phyloP scores from a whole-genome alignment of 2,888 invertebrate genomes.

The Drosophila yooni region DNA sequence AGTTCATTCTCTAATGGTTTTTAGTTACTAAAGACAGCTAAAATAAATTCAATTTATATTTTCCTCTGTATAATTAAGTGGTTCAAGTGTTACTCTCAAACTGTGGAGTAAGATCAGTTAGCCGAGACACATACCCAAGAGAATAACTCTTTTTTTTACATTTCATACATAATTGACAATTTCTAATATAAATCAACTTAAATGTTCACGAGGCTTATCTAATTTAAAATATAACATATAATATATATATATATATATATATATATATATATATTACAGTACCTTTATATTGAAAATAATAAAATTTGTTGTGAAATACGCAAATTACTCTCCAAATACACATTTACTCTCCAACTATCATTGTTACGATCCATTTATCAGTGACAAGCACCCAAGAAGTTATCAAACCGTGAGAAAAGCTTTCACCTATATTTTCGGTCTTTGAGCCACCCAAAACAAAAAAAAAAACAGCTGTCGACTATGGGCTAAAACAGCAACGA shows the following conservation, averaged over 20 bases:
- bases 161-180: neutral
- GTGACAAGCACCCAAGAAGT: slow-evolving; percentile 1
- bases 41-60: neutral
- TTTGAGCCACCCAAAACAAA: slow-evolving; percentile 18
- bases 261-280: neutral
- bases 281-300: neutral
- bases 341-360: neutral
- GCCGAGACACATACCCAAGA: neutral
- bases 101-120: slow-evolving; percentile 8
- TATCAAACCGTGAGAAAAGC: slow-evolving; percentile 30
- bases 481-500: neutral
- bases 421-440: slow-evolving; percentile 44
- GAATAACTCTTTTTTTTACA: neutral
- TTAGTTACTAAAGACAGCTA: neutral
- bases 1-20: neutral
- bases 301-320: neutral
- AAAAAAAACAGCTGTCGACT: slow-evolving; percentile 6
- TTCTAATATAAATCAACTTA: neutral
- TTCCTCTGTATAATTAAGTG: neutral
- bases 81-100: neutral
- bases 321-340: neutral
- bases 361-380: slow-evolving; percentile 31
- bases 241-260: too few relatives aligned
- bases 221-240: too few relatives aligned
- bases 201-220: neutral